These are phyloP conservation scores for Procambarus virginalis DNA, from an alignment of 1,140 invertebrate genomes.

Conservation along the genomic window DNA sequence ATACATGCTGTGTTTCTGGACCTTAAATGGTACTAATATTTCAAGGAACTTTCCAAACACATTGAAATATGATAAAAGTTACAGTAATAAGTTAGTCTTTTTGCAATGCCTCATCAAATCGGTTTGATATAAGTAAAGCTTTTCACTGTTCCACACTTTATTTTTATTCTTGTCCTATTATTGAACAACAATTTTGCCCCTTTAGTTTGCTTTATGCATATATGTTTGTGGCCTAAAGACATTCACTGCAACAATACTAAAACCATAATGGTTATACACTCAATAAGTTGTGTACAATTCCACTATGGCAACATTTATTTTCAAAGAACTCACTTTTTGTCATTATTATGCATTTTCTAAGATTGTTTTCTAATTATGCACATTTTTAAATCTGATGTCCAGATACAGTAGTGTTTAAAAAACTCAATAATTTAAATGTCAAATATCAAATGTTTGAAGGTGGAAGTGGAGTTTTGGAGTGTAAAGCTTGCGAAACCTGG, in stretches of 20 bases:
- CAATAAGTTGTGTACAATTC: conserved; percentile 44
- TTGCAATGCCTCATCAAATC: neutral
- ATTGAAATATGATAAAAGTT: neutral
- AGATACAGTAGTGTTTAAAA: conserved; percentile 1
- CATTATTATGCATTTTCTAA: conserved; percentile 17
- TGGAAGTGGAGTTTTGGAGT: conserved; percentile 26
- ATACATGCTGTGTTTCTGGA: neutral
- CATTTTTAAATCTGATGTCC: conserved; percentile 32
- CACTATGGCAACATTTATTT: conserved; percentile 41
- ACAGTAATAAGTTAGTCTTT: neutral
- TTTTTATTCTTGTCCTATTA: neutral
- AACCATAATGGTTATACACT: conserved; percentile 9
- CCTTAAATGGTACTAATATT: neutral
- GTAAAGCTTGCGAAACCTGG: conserved; percentile 21
- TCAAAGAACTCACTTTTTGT: conserved; percentile 7
- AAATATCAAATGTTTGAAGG: conserved; percentile 23
- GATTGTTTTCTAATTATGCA: conserved; percentile 37
- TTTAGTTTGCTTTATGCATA: conserved; percentile 16
- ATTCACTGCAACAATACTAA: conserved; percentile 41
- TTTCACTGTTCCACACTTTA: neutral
- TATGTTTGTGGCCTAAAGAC: conserved; percentile 30
- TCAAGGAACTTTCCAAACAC: neutral
- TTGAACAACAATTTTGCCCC: neutral
- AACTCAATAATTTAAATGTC: conserved; percentile 41
- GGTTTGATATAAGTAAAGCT: neutral